phyloP scores from a whole-genome alignment of 2,113 vertebrate species.

The Sinocyclocheilus maitianheensis region DNA sequence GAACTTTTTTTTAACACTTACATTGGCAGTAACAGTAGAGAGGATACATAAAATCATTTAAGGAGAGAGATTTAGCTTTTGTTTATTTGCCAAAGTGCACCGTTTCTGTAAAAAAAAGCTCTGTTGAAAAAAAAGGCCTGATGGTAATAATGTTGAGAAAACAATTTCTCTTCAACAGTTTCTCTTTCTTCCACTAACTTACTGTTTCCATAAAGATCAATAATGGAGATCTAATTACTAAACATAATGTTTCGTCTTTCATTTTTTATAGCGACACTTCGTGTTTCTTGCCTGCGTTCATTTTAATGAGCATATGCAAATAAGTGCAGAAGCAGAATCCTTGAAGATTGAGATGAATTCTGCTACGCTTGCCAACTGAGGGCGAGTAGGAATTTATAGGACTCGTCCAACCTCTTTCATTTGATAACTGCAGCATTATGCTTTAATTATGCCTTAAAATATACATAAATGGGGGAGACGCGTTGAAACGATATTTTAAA shows the following conservation, averaged over 20 bases:
- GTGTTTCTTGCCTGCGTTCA: constrained; percentile 54
- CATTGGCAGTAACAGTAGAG: not conserved
- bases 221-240: constrained; percentile 64
- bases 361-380: constrained; percentile 78
- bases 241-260: constrained; percentile 57
- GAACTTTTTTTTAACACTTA: not conserved
- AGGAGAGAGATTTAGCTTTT: not conserved
- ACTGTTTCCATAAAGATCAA: constrained; percentile 55
- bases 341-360: constrained; percentile 82
- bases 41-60: not conserved
- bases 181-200: constrained; percentile 48
- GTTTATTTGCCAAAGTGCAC: not conserved
- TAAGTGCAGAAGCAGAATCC: constrained; percentile 77
- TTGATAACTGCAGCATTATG: constrained; percentile 78
- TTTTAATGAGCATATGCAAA: constrained; percentile 78
- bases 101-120: not conserved
- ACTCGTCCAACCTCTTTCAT: constrained; percentile 65
- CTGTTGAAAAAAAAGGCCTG: constrained; percentile 4
- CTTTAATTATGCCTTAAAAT: constrained; percentile 80
- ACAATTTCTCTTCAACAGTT: constrained; percentile 23
- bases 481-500: constrained; percentile 68
- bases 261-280: constrained; percentile 56
- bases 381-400: constrained; percentile 79
- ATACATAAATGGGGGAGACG: constrained; percentile 74
- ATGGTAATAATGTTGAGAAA: constrained; percentile 38